A percentile compares a stretch with the other conserved stretches of the same genome.
phyloP scores from a whole-genome alignment of 2,888 invertebrate species.

The Dione juno region DNA sequence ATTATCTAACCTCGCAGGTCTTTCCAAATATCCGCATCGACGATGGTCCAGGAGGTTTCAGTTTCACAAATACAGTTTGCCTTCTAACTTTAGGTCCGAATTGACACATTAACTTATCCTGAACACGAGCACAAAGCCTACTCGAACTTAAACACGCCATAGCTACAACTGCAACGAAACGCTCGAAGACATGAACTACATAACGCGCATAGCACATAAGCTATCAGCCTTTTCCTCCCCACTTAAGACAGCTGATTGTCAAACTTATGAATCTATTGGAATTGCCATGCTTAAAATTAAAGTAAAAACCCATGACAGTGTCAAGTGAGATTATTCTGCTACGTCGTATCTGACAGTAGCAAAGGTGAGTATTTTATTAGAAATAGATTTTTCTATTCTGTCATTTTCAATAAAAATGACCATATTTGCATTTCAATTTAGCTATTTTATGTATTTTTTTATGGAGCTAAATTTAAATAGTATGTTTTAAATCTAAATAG shows the following conservation, averaged over 20 bases:
- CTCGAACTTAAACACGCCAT: constrained; percentile 93
- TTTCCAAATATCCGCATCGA: constrained; percentile 81
- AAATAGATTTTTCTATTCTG: background rate
- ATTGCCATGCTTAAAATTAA: constrained; percentile 10
- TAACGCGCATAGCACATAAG: constrained; percentile 69
- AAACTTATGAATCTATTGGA: constrained; percentile 59
- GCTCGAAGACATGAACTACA: constrained; percentile 82
- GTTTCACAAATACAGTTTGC: constrained; percentile 87
- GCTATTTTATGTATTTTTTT: no score
- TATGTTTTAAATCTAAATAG: no score
- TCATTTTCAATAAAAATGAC: background rate
- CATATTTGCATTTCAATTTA: no score
- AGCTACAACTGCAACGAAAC: constrained; percentile 89
- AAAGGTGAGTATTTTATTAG: background rate
- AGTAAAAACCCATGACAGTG: background rate
- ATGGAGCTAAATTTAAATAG: no score
- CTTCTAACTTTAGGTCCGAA: constrained; percentile 88
- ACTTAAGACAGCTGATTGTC: constrained; percentile 82
- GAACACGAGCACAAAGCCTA: constrained; percentile 91
- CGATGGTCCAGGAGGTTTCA: constrained; percentile 86
- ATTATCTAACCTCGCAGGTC: constrained; percentile 76
- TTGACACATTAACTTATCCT: constrained; percentile 91
- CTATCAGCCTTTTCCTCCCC: constrained; percentile 80
- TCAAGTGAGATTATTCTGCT: background rate
- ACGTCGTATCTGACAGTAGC: background rate